phyloP scores from a whole-genome alignment of 2,797 vertebrate species.

The Notoglanidium macrostoma region DNA sequence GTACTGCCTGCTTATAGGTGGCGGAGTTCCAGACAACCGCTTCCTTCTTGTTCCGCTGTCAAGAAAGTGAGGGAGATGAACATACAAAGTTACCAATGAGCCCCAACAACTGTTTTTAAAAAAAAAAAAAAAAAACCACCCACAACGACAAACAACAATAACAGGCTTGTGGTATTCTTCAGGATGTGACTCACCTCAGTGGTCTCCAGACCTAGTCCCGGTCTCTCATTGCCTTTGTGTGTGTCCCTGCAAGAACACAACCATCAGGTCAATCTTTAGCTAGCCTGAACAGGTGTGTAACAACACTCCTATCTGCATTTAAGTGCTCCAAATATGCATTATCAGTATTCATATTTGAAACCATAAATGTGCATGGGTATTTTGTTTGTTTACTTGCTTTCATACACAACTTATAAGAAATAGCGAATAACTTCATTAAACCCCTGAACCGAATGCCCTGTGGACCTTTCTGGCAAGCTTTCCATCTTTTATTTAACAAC shows the following conservation, averaged over 20 bases:
- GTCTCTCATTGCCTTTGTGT: constrained; percentile 74
- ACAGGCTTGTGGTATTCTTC: not conserved
- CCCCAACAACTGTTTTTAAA: not conserved
- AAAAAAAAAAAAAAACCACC: not conserved
- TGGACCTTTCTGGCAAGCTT: too few species aligned
- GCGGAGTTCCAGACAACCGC: constrained; percentile 80
- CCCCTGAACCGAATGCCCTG: not conserved
- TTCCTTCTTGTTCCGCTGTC: constrained; percentile 80
- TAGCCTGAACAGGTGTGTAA: not conserved
- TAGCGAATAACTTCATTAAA: not conserved
- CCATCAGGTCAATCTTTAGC: not conserved
- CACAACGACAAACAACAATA: not conserved
- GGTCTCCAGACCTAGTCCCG: constrained; percentile 77
- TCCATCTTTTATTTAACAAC: not conserved
- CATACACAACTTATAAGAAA: not conserved
- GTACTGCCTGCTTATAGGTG: constrained; percentile 91
- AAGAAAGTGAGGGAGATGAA: constrained; percentile 29
- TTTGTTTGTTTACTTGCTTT: too few species aligned
- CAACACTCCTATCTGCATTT: not conserved
- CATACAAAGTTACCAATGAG: not conserved
- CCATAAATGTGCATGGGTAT: not conserved
- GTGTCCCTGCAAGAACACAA: constrained; percentile 63
- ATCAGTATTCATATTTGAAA: not conserved
- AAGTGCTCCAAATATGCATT: too few species aligned
- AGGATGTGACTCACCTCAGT: constrained; percentile 62